Evolutionary conservation across 2,113 vertebrate genomes (phyloP).

Genomic region (Catagonus wagneri): DNA sequence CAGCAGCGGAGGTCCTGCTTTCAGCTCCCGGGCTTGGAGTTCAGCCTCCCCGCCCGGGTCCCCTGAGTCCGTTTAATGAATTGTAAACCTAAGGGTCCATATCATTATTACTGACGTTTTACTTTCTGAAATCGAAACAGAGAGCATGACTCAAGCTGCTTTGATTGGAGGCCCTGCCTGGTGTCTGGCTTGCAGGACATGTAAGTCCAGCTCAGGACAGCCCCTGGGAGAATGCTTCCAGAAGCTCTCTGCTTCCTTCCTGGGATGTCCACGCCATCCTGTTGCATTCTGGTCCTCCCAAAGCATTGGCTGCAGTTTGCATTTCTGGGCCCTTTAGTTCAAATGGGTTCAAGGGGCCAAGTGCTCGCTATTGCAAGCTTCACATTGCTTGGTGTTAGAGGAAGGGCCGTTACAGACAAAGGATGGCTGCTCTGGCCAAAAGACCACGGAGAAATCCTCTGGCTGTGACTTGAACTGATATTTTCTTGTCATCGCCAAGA

Average conservation of each 20-base stretch:
- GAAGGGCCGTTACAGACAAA: not conserved
- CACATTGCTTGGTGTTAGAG: not conserved
- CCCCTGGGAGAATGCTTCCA: not conserved
- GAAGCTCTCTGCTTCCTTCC: not conserved
- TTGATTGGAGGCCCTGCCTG: not conserved
- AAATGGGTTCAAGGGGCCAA: not conserved
- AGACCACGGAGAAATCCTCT: not conserved
- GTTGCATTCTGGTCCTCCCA: not conserved
- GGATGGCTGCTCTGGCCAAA: not conserved
- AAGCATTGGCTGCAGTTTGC: not conserved
- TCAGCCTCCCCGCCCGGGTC: not conserved
- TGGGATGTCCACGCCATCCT: not conserved
- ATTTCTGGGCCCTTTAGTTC: not conserved
- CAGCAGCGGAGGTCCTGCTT: not conserved
- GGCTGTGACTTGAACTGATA: not conserved
- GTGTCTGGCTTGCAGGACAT: not conserved
- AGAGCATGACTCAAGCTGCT: not conserved
- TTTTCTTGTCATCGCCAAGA: not conserved
- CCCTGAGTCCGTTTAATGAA: not conserved
- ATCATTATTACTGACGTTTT: accelerated
- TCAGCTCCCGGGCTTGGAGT: not conserved
- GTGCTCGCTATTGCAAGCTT: not conserved
- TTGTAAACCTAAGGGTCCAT: not conserved
- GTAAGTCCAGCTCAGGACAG: not conserved
- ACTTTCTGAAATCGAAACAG: not conserved